These are phyloP conservation scores for Strix uralensis DNA, from an alignment of 2,113 vertebrate species.

Conservation along the genomic window DNA sequence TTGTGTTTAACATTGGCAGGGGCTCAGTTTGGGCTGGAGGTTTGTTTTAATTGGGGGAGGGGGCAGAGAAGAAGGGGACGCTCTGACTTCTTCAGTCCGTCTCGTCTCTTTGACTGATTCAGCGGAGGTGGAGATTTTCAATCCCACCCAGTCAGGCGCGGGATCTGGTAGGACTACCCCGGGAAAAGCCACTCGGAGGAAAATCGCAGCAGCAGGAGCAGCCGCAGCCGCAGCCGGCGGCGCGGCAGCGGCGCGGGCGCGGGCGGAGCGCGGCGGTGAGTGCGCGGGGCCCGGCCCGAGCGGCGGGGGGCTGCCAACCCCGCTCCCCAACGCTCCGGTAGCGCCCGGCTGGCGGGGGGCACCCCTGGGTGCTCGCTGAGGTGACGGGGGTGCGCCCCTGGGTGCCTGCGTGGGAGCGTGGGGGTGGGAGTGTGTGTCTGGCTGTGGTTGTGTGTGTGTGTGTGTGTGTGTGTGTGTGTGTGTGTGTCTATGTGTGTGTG, in stretches of 20 bases:
- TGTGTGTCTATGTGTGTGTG: no score
- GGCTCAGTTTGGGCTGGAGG: slow-evolving; percentile 69
- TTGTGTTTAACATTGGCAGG: slow-evolving; percentile 54
- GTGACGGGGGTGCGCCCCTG: no score
- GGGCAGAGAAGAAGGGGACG: slow-evolving; percentile 50
- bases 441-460: no score
- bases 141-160: slow-evolving; percentile 80
- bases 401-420: no score
- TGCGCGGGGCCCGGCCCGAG: not conserved
- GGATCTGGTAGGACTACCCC: slow-evolving; percentile 69
- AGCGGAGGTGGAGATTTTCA: slow-evolving; percentile 84
- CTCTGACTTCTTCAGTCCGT: slow-evolving; percentile 29
- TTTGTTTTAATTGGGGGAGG: slow-evolving; percentile 61
- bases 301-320: no score
- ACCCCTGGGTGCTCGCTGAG: no score
- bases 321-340: no score
- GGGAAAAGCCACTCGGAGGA: slow-evolving; percentile 65
- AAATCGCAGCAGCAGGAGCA: not conserved
- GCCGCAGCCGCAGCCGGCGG: not conserved
- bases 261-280: not conserved
- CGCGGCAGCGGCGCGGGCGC: no score
- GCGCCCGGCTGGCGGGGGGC: no score
- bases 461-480: no score
- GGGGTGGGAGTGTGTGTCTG: no score
- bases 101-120: slow-evolving; percentile 27